Conservation (phyloP, 2,888 invertebrate genomes). For the Drosophila atripex region DNA sequence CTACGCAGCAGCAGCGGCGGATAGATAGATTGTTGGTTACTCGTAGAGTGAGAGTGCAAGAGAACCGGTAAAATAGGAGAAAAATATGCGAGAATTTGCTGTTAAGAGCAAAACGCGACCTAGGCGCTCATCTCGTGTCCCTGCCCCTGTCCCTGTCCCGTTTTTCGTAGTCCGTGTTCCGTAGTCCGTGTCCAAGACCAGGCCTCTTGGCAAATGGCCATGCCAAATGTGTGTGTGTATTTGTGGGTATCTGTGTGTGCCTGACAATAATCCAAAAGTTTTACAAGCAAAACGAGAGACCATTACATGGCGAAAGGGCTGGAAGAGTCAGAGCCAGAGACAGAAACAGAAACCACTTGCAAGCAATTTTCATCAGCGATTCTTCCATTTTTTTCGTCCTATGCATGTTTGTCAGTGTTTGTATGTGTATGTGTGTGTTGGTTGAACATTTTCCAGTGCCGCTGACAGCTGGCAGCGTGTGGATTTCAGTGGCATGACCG, state of each 20-base stretch:
- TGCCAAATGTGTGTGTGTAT: conserved; percentile 29
- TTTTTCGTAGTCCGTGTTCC: conserved; percentile 28
- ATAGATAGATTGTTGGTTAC: conserved; percentile 26
- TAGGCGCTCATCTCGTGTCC: conserved; percentile 39
- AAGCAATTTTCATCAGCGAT: conserved; percentile 76
- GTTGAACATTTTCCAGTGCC: conserved; percentile 50
- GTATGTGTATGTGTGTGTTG: conserved; percentile 11
- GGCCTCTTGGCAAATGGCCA: conserved; percentile 68
- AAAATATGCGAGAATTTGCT: conserved; percentile 76
- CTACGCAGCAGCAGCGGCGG: conserved; percentile 53
- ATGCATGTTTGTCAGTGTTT: background rate
- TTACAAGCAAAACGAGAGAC: conserved; percentile 76
- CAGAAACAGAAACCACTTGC: conserved; percentile 77
- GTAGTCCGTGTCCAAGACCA: conserved; percentile 51
- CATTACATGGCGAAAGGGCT: conserved; percentile 69
- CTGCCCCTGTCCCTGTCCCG: conserved; percentile 14
- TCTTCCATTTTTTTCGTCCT: conserved; percentile 24
- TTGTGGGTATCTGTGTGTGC: conserved; percentile 31
- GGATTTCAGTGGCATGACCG: conserved; percentile 68
- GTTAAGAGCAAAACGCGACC: conserved; percentile 64
- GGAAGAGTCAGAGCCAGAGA: conserved; percentile 43
- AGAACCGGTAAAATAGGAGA: conserved; percentile 34
- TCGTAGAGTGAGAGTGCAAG: conserved; percentile 26
- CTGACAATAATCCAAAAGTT: conserved; percentile 79
- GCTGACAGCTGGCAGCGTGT: conserved; percentile 66